These are phyloP conservation scores for Okamejei kenojei DNA, from an alignment of 2,797 vertebrate species.

Conservation along the genomic window DNA sequence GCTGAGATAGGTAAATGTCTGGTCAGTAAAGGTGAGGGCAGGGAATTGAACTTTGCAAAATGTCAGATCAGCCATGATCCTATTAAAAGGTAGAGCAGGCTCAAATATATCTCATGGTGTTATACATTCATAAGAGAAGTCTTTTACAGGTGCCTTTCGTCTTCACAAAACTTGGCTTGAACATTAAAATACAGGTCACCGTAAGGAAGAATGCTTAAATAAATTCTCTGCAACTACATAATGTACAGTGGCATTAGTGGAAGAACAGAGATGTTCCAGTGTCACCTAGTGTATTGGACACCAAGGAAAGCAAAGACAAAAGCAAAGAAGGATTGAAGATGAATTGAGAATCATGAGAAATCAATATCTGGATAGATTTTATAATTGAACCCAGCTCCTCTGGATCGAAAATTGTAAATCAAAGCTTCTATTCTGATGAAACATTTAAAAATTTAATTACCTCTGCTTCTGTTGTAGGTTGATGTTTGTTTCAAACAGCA, in stretches of 20 bases:
- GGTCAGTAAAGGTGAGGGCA: no score
- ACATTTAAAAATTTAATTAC: slow-evolving; percentile 46
- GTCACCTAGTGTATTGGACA: not conserved
- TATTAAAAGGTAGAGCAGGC: no score
- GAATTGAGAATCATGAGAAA: not conserved
- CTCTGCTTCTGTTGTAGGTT: slow-evolving; percentile 58
- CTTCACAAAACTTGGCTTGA: not conserved
- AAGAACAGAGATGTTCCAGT: not conserved
- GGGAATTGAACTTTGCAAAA: no score
- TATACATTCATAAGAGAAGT: not conserved
- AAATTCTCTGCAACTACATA: not conserved
- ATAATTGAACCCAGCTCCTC: no score
- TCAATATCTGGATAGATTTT: no score
- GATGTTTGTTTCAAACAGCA: slow-evolving; percentile 64
- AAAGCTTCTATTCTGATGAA: not conserved
- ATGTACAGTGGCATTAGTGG: not conserved
- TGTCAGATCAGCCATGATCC: no score
- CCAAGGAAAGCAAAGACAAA: not conserved
- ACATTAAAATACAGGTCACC: not conserved
- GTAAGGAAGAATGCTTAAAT: not conserved
- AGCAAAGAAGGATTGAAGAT: not conserved
- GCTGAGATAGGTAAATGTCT: no score
- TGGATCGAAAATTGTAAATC: not conserved
- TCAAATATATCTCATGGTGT: no score
- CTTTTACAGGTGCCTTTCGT: not conserved